Evolutionary conservation across 2,797 vertebrate genomes (phyloP).

Genomic region (Gastrophryne carolinensis): DNA sequence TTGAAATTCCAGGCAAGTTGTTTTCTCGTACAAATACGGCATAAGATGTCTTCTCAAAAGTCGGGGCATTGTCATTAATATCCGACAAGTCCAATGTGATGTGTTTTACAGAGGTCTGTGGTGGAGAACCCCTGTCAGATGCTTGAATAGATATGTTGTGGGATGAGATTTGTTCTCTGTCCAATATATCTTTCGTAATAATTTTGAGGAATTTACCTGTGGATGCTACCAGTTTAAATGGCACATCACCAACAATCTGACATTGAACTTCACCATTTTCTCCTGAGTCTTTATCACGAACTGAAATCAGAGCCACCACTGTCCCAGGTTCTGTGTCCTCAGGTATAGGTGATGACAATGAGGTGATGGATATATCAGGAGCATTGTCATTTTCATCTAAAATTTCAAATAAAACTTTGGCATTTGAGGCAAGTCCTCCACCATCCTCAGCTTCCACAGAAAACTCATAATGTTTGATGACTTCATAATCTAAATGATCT

Average conservation of each 20-base stretch:
- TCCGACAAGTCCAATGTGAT: neutral
- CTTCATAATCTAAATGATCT: conserved; percentile 86
- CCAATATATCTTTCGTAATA: conserved; percentile 7
- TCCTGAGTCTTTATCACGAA: conserved; percentile 84
- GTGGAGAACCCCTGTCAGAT: conserved; percentile 20
- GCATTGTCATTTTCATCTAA: conserved; percentile 88
- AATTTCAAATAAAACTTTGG: conserved; percentile 85
- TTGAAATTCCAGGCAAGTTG: neutral
- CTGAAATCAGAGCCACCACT: conserved; percentile 84
- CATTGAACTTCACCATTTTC: conserved; percentile 82
- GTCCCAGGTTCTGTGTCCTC: conserved; percentile 82
- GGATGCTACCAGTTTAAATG: conserved; percentile 53
- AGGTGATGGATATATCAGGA: conserved; percentile 86
- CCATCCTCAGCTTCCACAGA: conserved; percentile 67
- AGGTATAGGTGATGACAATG: conserved; percentile 77
- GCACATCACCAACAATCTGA: conserved; percentile 73
- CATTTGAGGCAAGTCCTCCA: conserved; percentile 86
- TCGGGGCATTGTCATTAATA: conserved; percentile 6
- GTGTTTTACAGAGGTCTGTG: neutral
- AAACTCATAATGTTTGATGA: conserved; percentile 60
- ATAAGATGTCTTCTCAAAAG: neutral
- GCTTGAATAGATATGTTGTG: conserved; percentile 1
- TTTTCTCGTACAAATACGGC: conserved; percentile 2
- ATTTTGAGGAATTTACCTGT: conserved; percentile 17
- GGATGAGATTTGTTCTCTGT: neutral